Base-by-base conservation (phyloP, 2,888 invertebrate genomes). In the Tiliacea aurago region DNA sequence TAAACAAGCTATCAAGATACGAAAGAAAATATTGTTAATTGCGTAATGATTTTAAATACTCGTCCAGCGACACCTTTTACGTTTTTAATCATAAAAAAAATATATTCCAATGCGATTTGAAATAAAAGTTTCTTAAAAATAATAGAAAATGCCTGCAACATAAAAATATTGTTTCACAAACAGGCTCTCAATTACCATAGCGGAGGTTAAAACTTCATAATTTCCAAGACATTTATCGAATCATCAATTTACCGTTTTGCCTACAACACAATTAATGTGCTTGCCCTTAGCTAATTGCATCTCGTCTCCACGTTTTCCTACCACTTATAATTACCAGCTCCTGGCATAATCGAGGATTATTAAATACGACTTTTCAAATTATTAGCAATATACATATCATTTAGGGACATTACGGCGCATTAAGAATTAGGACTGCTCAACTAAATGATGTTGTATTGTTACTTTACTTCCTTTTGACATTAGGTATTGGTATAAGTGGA, bases 371-470 rank as follows among this genome's bases (percentile, higher is more conserved):
- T 90, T 88, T 85, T 86, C 71, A 89, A 91, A 92, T 91, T 90
- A 91, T 91, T 89, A 88, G 87, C 87, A 88, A 91, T 91, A 91
- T 90, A 88, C 90, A 91, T 92, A 90, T 87, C 78, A 90, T 92
- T 92, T 87, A 62, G 58, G 78, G 70, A 63, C 78, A 89, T 91
- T 89, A 89, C 81, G 78, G 80, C 75, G 47, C 80, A 80, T 88
- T 87, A 90, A 69, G 71, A 59, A 62, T 76, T 76, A 68, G n/a
- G 72, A 80, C 58, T 45, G 37, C 45, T 56, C 37, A 59, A 73
- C 70, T 76, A 58, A 55, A 66, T 70, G 43, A 63, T 58, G 45
- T 45, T 53, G 64, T 28, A 63, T 71, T 81, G 78, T 74, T 75
- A 28, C 59, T 67, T n/a, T 75, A 73, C 41, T 63, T 65, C 69